These are phyloP conservation scores for Siniperca chuatsi DNA, from an alignment of 2,113 vertebrate species.

Conservation along the genomic window DNA sequence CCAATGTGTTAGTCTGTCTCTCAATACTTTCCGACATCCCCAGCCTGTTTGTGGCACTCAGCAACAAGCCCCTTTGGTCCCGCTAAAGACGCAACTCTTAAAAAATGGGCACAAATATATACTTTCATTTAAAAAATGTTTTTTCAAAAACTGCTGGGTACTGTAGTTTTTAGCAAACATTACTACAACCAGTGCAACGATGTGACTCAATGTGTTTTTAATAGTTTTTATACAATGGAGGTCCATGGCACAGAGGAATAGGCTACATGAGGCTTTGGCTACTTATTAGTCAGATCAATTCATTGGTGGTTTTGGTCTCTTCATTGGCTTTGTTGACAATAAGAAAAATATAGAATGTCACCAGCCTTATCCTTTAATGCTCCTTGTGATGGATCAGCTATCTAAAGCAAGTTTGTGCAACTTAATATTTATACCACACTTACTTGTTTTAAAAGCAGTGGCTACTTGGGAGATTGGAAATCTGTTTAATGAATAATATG, in stretches of 20 bases:
- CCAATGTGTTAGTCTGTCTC: neutral
- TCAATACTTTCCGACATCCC: neutral
- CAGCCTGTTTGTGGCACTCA: neutral
- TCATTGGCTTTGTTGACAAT: neutral
- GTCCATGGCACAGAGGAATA: neutral
- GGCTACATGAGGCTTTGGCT: slow-evolving; percentile 13
- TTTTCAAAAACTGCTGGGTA: slow-evolving; percentile 4
- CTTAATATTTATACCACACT: neutral
- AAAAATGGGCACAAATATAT: neutral
- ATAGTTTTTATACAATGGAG: neutral
- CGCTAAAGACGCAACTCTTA: neutral
- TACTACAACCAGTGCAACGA: neutral
- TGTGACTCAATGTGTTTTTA: neutral
- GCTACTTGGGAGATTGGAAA: neutral
- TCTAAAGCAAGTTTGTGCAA: neutral
- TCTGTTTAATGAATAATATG: neutral
- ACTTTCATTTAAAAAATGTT: neutral
- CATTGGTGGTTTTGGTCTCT: neutral
- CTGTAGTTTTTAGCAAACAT: slow-evolving; percentile 23
- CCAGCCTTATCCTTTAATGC: neutral
- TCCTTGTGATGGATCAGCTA: neutral
- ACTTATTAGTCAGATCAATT: neutral
- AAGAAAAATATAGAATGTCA: neutral
- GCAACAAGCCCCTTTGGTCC: neutral
- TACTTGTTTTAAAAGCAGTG: neutral